Evolutionary conservation across 2,113 vertebrate genomes (phyloP).

Genomic region (Oceanodroma tethys): DNA sequence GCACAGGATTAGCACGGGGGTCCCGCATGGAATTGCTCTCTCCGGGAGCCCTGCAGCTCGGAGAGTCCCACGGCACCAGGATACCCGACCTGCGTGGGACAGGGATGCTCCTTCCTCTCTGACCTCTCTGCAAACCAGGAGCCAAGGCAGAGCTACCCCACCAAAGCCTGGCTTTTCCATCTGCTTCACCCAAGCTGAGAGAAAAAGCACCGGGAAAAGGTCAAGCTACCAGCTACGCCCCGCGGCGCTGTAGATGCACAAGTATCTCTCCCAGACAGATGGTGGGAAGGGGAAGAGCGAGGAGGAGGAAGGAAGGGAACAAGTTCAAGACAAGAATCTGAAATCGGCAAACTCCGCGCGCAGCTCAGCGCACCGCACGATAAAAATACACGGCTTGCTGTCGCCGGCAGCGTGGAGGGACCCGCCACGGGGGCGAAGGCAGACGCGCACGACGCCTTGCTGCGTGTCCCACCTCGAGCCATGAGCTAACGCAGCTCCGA

Average conservation of each 20-base stretch:
- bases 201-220: neutral
- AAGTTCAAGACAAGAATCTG: neutral
- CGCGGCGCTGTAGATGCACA: neutral
- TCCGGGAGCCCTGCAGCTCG: neutral
- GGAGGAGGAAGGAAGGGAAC: slow-evolving; percentile 26
- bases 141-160: neutral
- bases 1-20: neutral
- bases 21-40: neutral
- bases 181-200: neutral
- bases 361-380: neutral
- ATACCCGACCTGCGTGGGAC: fast-evolving
- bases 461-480: neutral
- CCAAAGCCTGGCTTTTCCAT: neutral
- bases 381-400: neutral
- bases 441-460: fast-evolving
- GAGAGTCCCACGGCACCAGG: neutral
- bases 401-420: neutral
- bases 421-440: neutral
- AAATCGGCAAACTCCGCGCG: neutral
- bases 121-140: neutral
- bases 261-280: slow-evolving; percentile 12
- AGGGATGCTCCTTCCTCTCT: neutral
- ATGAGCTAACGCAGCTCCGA: fast-evolving
- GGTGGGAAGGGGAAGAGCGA: neutral
- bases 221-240: neutral